Evolutionary conservation across 2,797 vertebrate genomes (phyloP).

Genomic region (Heliangelus exortis): DNA sequence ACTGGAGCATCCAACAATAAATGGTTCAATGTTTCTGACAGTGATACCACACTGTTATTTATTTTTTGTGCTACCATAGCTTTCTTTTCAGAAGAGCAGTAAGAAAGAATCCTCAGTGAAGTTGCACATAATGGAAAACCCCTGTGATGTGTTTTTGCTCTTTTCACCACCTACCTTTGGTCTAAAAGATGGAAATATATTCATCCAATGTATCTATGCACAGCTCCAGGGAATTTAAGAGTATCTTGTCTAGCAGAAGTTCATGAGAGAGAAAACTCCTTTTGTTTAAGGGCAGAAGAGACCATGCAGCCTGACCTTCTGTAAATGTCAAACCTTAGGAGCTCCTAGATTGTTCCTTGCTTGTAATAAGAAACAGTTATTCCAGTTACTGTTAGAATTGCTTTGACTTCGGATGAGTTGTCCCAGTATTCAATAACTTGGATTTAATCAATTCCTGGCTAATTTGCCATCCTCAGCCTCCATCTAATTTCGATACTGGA

Average conservation of each 20-base stretch:
- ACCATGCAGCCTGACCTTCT: constrained; percentile 22
- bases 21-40: neutral
- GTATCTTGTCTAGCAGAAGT: constrained; percentile 29
- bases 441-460: neutral
- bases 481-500: neutral
- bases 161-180: neutral
- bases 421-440: neutral
- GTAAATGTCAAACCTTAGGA: constrained; percentile 44
- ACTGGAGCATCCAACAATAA: neutral
- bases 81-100: neutral
- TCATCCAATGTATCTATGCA: neutral
- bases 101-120: neutral
- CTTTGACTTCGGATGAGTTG: neutral
- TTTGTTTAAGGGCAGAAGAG: constrained; percentile 27
- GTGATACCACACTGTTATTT: neutral
- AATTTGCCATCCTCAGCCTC: neutral
- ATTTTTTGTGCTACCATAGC: neutral
- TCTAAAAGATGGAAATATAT: constrained; percentile 33
- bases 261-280: constrained; percentile 9
- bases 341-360: neutral
- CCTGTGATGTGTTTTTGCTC: neutral
- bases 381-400: neutral
- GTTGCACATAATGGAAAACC: neutral
- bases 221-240: constrained; percentile 1
- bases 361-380: neutral